phyloP scores from a whole-genome alignment of 2,797 vertebrate genomes.

The Pipistrellus pipistrellus region DNA sequence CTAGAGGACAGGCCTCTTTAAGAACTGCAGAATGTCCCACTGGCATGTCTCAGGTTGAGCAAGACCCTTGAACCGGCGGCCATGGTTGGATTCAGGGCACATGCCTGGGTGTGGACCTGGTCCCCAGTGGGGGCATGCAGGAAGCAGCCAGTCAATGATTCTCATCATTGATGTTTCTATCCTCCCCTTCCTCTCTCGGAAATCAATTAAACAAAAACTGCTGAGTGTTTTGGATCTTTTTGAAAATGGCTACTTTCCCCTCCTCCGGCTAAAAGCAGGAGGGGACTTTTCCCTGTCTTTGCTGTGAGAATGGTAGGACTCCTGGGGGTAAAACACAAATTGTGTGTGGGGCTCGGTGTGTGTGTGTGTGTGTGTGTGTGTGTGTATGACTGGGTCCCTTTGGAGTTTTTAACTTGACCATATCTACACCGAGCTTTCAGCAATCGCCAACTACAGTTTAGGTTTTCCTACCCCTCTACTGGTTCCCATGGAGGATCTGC shows the following conservation, averaged over 20 bases:
- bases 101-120: too few relatives aligned
- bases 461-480: not conserved
- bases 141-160: too few relatives aligned
- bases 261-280: too few relatives aligned
- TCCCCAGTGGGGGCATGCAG: too few relatives aligned
- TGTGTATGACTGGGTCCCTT: not conserved
- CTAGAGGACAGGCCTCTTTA: not conserved
- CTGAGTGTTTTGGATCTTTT: not conserved
- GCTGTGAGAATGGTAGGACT: not conserved
- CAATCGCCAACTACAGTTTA: not conserved
- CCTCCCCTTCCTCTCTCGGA: too few relatives aligned
- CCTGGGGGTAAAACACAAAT: not conserved
- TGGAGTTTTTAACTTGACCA: not conserved
- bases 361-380: not conserved
- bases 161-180: too few relatives aligned
- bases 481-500: not conserved
- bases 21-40: too few relatives aligned
- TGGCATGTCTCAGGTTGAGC: too few relatives aligned
- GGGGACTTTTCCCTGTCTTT: not conserved
- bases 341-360: not conserved
- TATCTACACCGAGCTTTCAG: not conserved
- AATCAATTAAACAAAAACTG: not conserved
- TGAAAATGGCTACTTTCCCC: not conserved
- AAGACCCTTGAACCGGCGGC: too few relatives aligned
- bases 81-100: too few relatives aligned